Evolutionary conservation across 2,797 vertebrate species (phyloP), one percentile per base, ranked within the genome.

Genomic region (Lutjanus campechanus): DNA sequence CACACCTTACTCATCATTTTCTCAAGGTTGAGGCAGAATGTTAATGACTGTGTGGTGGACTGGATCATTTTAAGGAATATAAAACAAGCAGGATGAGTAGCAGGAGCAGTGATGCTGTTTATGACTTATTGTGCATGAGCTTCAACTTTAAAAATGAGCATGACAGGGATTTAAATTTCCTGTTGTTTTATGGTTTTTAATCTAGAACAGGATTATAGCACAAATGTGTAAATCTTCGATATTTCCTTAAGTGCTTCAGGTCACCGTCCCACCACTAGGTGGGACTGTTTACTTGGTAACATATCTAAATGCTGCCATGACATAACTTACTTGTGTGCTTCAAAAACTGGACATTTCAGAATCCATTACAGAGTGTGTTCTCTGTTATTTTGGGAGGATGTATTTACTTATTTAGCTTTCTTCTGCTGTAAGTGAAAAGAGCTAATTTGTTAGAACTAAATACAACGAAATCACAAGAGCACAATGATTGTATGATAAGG

Each of bases 1-100:
- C 85, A 59, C n/a, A 51, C 71, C 88, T 92, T 87, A 90, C 86
- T 93, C 93, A 94, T 93, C 91, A 81, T 65, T 92, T 93, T 91
- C 79, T 87, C 88, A 93, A 95, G 93, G 93, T 94, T 91, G 88
- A 77, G 41, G 66, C 69, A 81, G 81, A 90, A 84, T 84, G 85
- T 83, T 89, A 85, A 88, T 82, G 82, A 83, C 53, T 87, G 67
- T 15, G 29, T 36, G 29, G 77, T 46, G 59, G 56, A 70, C 25
- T 11, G 49, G 54, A 65, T 77, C 2, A 11, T 82, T 88, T 83
- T 56, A 83, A 51, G 64, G 76, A 63, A 71, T 54, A 64, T 77
- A 69, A 86, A 84, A 59, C 61, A 41, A 55, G 56, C 36, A 36
- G 55, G 55, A 11, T 13, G 40, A 15, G 56, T 3, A 11, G 70